Conservation (phyloP, 2,113 vertebrate genomes). For the Dicaeum eximium region DNA sequence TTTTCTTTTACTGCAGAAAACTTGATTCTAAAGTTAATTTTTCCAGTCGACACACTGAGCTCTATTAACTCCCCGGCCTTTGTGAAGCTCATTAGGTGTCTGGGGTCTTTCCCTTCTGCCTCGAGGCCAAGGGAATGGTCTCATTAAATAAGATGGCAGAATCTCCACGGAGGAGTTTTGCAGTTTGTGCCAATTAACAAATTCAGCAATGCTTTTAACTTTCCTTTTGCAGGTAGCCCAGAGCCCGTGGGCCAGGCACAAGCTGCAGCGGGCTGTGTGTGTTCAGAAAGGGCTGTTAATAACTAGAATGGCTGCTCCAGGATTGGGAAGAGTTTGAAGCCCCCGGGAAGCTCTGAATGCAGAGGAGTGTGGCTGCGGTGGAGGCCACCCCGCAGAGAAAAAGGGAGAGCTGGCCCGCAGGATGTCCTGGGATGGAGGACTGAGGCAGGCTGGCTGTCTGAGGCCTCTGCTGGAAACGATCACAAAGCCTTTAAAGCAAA, state of each 20-base stretch:
- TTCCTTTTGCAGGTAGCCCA: neutral
- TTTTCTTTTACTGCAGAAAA: neutral
- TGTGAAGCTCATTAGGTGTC: conserved; percentile 19
- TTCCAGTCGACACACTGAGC: neutral
- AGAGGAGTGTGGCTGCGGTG: neutral
- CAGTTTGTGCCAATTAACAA: conserved; percentile 36
- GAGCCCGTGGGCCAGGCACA: neutral
- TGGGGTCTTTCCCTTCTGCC: conserved; percentile 5
- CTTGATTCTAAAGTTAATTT: neutral
- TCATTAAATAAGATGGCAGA: conserved; percentile 8
- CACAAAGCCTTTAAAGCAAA: conserved; percentile 62
- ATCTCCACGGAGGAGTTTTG: neutral
- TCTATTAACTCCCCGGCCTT: neutral
- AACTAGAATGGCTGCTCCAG: conserved; percentile 4
- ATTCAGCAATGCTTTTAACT: neutral
- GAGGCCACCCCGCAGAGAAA: neutral
- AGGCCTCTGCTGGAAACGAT: conserved; percentile 37
- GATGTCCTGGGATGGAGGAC: neutral
- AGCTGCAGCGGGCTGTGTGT: neutral
- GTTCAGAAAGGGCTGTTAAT: conserved; percentile 4
- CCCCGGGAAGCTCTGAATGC: conserved; percentile 28
- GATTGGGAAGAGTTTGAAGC: conserved; percentile 18
- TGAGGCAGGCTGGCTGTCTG: conserved; percentile 26
- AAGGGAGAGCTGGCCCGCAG: neutral
- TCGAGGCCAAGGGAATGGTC: conserved; percentile 6